Base-by-base conservation (phyloP, 2,797 vertebrate species). In the Chanos chanos region DNA sequence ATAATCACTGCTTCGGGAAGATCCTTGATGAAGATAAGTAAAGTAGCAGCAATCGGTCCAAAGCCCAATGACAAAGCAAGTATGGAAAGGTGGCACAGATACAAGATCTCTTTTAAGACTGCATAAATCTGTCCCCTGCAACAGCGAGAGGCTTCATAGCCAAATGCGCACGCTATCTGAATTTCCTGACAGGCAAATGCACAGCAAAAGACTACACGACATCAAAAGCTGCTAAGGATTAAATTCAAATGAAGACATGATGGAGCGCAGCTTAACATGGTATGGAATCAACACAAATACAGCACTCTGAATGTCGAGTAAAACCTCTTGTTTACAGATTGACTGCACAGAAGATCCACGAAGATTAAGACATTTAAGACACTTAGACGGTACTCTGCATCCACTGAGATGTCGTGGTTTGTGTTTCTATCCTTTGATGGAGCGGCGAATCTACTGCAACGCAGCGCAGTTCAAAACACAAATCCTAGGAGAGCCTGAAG, bases 1-100 rank as follows among this genome's bases (percentile, higher is more conserved):
- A 41, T 65, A 74, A 74, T 68, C 61, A 62, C 62, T 59, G 55
- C 57, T 67, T 31, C 27, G 54, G n/a, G 71, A 28, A 69, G 60
- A 63, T 74, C 45, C 66, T 58, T 64, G 59, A 52, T 9, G 18
- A 59, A 52, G 59, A 73, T 16, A 39, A 37, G 3, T 10, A 19
- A 27, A 34, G n/a, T 30, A 5, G 30, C 24, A 25, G 16, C 27
- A 36, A 50, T 30, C 43, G 16, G 25, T 41, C 2, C 61, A 36
- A 31, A 41, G 8, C 39, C 24, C 2, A 21, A 22, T 39, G 31
- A 56, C 43, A 45, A 7, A 28, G 4, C 12, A 39, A 64, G 9
- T 36, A 34, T 39, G 37, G 40, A 53, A 43, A 58, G 8, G 47
- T 4, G 2, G 13, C 40, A 5, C 7, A 24, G 28, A 12, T 19